Conservation (phyloP, 2,888 invertebrate genomes). For the Coleophora flavipennella region DNA sequence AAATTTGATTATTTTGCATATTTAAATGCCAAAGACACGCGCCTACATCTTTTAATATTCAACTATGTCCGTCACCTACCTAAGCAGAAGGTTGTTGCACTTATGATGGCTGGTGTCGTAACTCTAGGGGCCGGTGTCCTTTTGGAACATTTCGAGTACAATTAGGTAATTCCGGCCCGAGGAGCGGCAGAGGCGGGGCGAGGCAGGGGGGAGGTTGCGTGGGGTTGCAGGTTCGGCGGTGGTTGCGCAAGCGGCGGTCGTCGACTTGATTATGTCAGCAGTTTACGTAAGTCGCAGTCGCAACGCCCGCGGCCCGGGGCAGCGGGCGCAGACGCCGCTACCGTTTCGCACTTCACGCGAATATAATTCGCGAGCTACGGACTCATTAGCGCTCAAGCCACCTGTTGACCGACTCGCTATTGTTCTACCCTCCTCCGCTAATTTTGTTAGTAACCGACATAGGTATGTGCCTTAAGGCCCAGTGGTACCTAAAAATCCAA, state of each 20-base stretch:
- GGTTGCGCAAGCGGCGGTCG: slow-evolving; percentile 69
- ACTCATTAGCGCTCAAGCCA: slow-evolving; percentile 45
- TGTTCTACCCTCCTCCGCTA: slow-evolving; percentile 34
- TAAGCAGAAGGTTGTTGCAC: slow-evolving; percentile 59
- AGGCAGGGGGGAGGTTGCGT: slow-evolving; percentile 40
- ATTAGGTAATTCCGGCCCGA: slow-evolving; percentile 59
- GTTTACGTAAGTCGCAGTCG: slow-evolving; percentile 69
- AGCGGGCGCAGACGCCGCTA: slow-evolving; percentile 19
- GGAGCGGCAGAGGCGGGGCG: slow-evolving; percentile 41
- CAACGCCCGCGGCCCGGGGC: slow-evolving; percentile 50
- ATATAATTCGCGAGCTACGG: slow-evolving; percentile 53
- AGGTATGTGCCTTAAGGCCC: too few relatives aligned
- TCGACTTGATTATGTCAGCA: slow-evolving; percentile 71
- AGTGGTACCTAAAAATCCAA: too few relatives aligned
- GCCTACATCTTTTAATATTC: slow-evolving; percentile 22
- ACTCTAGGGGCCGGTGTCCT: slow-evolving; percentile 59
- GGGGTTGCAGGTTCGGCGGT: slow-evolving; percentile 62
- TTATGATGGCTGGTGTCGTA: slow-evolving; percentile 54
- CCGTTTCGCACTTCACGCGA: slow-evolving; percentile 61
- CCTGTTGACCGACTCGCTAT: slow-evolving; percentile 32
- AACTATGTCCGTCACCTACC: slow-evolving; percentile 37
- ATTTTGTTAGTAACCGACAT: slow-evolving; percentile 22
- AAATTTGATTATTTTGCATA: slow-evolving; percentile 33
- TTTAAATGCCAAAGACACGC: slow-evolving; percentile 39
- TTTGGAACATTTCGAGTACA: slow-evolving; percentile 63